Evolutionary conservation across 2,113 vertebrate genomes (phyloP).

Genomic region (Abramis brama): DNA sequence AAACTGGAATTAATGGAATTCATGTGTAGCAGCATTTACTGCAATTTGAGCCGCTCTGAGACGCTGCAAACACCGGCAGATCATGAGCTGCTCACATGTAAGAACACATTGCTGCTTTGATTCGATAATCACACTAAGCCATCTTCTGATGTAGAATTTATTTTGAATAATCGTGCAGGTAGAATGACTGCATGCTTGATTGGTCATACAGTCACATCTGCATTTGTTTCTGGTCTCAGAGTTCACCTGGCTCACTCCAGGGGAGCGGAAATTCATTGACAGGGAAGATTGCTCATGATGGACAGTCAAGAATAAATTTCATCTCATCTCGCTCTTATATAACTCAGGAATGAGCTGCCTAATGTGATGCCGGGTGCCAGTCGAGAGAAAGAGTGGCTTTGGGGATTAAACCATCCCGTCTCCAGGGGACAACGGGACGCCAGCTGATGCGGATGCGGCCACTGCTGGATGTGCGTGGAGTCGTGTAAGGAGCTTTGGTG

Average conservation of each 20-base stretch:
- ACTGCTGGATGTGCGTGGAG: conserved; percentile 61
- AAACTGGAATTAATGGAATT: no score
- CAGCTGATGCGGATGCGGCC: conserved; percentile 11
- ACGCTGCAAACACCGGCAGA: no score
- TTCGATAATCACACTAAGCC: no score
- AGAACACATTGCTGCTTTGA: no score
- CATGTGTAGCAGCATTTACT: no score
- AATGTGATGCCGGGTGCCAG: conserved; percentile 4
- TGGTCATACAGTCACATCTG: background rate
- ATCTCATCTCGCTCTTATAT: conserved; percentile 33
- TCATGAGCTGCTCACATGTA: no score
- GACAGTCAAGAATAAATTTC: conserved; percentile 15
- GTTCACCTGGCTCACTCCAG: conserved; percentile 11
- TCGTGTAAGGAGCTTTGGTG: conserved; percentile 69
- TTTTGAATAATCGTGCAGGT: background rate
- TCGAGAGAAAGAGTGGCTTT: conserved; percentile 30
- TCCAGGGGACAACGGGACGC: conserved; percentile 1
- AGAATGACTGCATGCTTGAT: background rate
- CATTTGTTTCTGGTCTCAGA: background rate
- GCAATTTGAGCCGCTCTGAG: no score
- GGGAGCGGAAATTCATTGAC: background rate
- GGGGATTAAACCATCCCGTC: conserved; percentile 42
- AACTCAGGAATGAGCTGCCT: conserved; percentile 43
- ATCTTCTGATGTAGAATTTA: no score
- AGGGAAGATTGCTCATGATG: conserved; percentile 17